These are phyloP conservation scores for Opisthocomus hoazin DNA, from an alignment of 2,113 vertebrate genomes.

Conservation along the genomic window DNA sequence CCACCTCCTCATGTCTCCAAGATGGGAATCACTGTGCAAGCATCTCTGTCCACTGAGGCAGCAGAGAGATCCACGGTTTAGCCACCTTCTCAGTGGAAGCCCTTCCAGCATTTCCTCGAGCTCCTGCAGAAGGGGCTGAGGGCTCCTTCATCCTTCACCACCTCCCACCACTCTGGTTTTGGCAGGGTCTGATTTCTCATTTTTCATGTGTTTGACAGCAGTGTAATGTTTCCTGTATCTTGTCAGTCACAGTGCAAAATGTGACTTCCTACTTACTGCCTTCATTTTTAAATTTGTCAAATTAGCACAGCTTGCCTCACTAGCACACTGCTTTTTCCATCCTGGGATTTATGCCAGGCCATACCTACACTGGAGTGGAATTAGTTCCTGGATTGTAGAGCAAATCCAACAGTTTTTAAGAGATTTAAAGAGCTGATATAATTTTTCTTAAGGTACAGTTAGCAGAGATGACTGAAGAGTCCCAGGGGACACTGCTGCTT, in stretches of 20 bases:
- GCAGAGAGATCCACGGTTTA: rapidly evolving
- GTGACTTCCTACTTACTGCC: not conserved
- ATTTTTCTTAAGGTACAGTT: not conserved
- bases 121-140: not conserved
- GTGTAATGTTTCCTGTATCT: not conserved
- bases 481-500: not conserved
- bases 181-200: not conserved
- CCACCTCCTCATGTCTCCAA: not conserved
- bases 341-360: not conserved
- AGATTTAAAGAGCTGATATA: not conserved
- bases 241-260: not conserved
- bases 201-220: not conserved
- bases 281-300: not conserved
- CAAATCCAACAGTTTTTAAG: not conserved
- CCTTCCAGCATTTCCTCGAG: rapidly evolving
- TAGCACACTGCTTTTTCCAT: not conserved
- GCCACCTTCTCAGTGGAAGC: not conserved
- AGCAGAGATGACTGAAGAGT: not conserved
- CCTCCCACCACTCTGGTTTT: not conserved
- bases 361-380: not conserved
- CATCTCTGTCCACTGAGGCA: not conserved
- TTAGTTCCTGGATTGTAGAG: not conserved
- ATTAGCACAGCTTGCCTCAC: not conserved
- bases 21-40: not conserved
- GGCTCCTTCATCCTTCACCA: not conserved